These are phyloP conservation scores for Lacerta viridis DNA, from an alignment of 2,797 vertebrate species.

Conservation along the genomic window DNA sequence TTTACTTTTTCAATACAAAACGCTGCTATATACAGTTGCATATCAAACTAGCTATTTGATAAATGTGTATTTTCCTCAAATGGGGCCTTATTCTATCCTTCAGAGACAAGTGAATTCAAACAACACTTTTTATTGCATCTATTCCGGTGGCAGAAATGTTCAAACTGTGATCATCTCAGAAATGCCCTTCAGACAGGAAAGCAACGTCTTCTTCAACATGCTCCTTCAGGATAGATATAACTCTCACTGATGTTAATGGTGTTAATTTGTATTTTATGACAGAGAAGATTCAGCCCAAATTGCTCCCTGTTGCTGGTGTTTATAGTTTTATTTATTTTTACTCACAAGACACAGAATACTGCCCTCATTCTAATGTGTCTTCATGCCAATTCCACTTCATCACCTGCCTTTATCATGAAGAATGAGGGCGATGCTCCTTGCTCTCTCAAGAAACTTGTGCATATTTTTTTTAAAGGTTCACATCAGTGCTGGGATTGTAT, in stretches of 20 bases:
- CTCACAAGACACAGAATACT: too few species aligned
- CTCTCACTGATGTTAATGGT: neutral
- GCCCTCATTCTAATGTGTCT: too few species aligned
- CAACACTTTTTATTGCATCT: slow-evolving; percentile 11
- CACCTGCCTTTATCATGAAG: too few species aligned
- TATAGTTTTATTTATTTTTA: too few species aligned
- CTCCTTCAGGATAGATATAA: slow-evolving; percentile 3
- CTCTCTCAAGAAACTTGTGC: neutral
- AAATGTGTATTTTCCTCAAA: slow-evolving; percentile 20
- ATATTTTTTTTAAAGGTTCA: neutral
- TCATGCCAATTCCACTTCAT: too few species aligned
- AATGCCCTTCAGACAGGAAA: neutral
- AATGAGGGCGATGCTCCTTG: too few species aligned
- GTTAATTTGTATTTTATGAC: neutral
- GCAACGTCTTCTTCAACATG: neutral
- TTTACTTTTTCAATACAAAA: slow-evolving; percentile 4
- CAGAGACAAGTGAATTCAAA: slow-evolving; percentile 17
- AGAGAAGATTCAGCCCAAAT: neutral
- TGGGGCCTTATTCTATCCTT: slow-evolving; percentile 12
- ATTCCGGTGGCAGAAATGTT: neutral
- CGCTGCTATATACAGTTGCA: neutral
- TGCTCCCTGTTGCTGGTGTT: too few species aligned
- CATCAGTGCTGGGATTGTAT: neutral
- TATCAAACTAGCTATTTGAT: neutral
- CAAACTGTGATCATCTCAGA: neutral